These are phyloP conservation scores for Oxycera nigricornis DNA, from an alignment of 2,888 invertebrate species.

Conservation along the genomic window DNA sequence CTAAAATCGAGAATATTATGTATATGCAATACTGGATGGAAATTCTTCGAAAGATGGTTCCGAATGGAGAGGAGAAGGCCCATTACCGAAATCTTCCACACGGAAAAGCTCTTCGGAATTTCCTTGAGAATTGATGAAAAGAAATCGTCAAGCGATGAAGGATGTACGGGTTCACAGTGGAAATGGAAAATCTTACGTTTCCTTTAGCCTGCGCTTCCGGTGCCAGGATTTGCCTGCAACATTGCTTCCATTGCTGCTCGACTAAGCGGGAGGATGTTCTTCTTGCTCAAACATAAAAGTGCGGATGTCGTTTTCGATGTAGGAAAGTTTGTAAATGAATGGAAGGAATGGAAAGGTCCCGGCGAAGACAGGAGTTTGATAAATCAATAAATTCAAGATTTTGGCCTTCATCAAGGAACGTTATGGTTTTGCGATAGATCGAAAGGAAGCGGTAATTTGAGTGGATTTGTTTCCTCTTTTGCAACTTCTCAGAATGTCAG, in stretches of 20 bases:
- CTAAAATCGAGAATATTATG: not conserved
- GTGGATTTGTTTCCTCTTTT: not conserved
- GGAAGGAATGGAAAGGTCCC: not conserved
- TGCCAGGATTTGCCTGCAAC: not conserved
- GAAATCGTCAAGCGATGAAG: not conserved
- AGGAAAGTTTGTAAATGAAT: not conserved
- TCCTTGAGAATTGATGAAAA: not conserved
- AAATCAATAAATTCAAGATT: conserved; percentile 27
- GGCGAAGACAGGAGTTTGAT: not conserved
- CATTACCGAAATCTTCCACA: not conserved
- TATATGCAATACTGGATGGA: not conserved
- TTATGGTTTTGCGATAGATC: not conserved
- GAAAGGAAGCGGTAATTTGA: not conserved
- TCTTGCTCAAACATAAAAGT: conserved; percentile 6
- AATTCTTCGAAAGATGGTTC: not conserved
- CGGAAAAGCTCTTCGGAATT: not conserved
- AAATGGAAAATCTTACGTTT: conserved; percentile 2
- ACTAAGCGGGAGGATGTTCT: too few species aligned
- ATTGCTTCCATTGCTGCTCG: not conserved
- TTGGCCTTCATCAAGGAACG: conserved; percentile 8
- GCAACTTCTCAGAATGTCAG: not conserved
- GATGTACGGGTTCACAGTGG: not conserved
- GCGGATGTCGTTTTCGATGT: not conserved
- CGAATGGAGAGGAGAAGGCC: not conserved
- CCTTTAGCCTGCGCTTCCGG: not conserved